Percentiles rank a stretch among this genome's conserved stretches.
These are phyloP conservation scores for Yoshiicerus persimilis DNA, from an alignment of 1,140 invertebrate genomes.

Conservation along the genomic window DNA sequence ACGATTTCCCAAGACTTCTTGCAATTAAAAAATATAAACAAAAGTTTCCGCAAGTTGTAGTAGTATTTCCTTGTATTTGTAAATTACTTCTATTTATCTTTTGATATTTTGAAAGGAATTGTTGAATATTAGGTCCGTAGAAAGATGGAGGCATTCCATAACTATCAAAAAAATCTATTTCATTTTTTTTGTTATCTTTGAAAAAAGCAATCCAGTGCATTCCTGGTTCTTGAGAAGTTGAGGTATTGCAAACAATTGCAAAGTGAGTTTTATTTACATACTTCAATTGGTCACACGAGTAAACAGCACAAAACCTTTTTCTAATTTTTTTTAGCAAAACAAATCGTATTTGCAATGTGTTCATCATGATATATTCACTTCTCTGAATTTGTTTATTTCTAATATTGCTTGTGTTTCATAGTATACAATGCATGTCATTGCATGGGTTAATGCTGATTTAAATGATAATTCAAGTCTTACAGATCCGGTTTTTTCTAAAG, in stretches of 20 bases:
- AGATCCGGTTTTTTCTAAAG: conserved; percentile 27
- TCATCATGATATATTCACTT: background rate
- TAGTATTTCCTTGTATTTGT: background rate
- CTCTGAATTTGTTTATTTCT: conserved; percentile 29
- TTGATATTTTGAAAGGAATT: background rate
- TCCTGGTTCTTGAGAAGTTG: background rate
- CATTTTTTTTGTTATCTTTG: background rate
- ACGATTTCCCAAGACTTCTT: no score
- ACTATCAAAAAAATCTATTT: conserved; percentile 36
- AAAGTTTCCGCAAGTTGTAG: background rate
- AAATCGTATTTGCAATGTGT: background rate
- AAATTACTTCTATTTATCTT: background rate
- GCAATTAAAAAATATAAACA: background rate
- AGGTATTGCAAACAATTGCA: background rate
- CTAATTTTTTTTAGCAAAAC: background rate
- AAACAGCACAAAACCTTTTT: background rate
- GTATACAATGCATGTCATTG: conserved; percentile 22
- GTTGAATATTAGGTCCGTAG: background rate
- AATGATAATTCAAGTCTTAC: conserved; percentile 31
- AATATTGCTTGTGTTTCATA: conserved; percentile 24
- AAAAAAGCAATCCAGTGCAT: conserved; percentile 29
- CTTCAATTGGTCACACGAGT: conserved; percentile 10
- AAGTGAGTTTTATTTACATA: background rate
- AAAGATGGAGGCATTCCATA: background rate
- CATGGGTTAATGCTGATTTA: background rate